A percentile compares a stretch with the other conserved stretches of the same genome.
These are phyloP conservation scores for Amiota mariae DNA, from an alignment of 2,888 invertebrate genomes.

Conservation along the genomic window DNA sequence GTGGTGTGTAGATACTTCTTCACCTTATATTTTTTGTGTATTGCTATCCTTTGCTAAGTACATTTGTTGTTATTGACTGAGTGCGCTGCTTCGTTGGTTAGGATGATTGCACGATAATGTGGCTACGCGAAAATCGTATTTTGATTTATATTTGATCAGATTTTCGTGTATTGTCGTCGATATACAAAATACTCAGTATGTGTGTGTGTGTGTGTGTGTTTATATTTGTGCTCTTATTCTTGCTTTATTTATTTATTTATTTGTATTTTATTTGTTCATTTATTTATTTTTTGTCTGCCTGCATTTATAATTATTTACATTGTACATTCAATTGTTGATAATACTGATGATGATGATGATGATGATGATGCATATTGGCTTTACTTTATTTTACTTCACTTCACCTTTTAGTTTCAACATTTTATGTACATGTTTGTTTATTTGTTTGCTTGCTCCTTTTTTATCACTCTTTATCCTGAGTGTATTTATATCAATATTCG, in stretches of 20 bases:
- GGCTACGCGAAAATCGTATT: conserved; percentile 65
- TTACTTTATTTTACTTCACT: conserved; percentile 47
- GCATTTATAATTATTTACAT: conserved; percentile 66
- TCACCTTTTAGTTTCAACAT: conserved; percentile 18
- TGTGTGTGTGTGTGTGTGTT: not conserved
- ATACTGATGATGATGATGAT: conserved; percentile 50
- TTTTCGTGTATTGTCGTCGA: conserved; percentile 13
- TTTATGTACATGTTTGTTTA: conserved; percentile 23
- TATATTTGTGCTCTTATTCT: conserved; percentile 1
- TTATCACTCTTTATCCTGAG: conserved; percentile 27
- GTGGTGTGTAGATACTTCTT: no score
- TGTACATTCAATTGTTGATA: conserved; percentile 72
- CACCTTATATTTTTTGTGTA: no score
- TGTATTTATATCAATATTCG: not conserved
- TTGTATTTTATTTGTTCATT: not conserved
- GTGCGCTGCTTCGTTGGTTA: conserved; percentile 20
- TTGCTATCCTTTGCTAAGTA: no score
- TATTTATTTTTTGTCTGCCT: conserved; percentile 58
- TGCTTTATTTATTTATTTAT: conserved; percentile 7
- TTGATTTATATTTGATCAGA: conserved; percentile 71
- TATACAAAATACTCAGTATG: not conserved
- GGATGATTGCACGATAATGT: conserved; percentile 31
- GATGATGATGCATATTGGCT: conserved; percentile 41
- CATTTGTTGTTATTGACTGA: conserved; percentile 18
- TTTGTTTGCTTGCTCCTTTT: conserved; percentile 33